A percentile compares a stretch with the other conserved stretches of the same genome.
phyloP scores from a whole-genome alignment of 1,140 invertebrate species.

The Pogonomyrmex californicus region DNA sequence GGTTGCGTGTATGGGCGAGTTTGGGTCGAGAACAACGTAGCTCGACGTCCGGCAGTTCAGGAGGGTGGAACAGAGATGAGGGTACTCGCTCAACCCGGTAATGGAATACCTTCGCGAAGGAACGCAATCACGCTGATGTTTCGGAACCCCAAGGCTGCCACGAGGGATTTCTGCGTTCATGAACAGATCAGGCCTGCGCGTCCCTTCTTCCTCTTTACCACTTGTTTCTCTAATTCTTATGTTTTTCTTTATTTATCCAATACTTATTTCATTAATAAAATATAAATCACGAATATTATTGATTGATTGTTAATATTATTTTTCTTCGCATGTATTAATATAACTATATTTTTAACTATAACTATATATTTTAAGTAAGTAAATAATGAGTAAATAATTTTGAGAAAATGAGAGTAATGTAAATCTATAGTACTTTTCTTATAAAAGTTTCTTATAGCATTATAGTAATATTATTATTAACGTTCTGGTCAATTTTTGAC shows the following conservation, averaged over 20 bases:
- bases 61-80: slow-evolving; percentile 76
- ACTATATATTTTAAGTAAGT: neutral
- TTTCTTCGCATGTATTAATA: neutral
- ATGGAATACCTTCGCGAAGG: slow-evolving; percentile 86
- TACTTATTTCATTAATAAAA: slow-evolving; percentile 55
- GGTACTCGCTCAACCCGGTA: slow-evolving; percentile 78
- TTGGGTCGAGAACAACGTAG: slow-evolving; percentile 50
- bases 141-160: slow-evolving; percentile 84
- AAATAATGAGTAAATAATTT: no score
- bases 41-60: slow-evolving; percentile 62
- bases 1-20: slow-evolving; percentile 59
- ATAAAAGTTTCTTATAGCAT: neutral
- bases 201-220: slow-evolving; percentile 67
- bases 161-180: slow-evolving; percentile 86
- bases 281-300: neutral
- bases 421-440: neutral
- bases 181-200: slow-evolving; percentile 84
- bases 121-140: slow-evolving; percentile 87
- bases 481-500: neutral
- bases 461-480: neutral
- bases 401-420: no score
- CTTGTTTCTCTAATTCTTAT: slow-evolving; percentile 75
- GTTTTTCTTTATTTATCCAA: neutral
- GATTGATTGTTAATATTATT: slow-evolving; percentile 4
- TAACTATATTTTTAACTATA: neutral